Evolutionary conservation across 2,113 vertebrate species (phyloP), one percentile per base, ranked within the genome.

Genomic region (Myiozetetes cayanensis): DNA sequence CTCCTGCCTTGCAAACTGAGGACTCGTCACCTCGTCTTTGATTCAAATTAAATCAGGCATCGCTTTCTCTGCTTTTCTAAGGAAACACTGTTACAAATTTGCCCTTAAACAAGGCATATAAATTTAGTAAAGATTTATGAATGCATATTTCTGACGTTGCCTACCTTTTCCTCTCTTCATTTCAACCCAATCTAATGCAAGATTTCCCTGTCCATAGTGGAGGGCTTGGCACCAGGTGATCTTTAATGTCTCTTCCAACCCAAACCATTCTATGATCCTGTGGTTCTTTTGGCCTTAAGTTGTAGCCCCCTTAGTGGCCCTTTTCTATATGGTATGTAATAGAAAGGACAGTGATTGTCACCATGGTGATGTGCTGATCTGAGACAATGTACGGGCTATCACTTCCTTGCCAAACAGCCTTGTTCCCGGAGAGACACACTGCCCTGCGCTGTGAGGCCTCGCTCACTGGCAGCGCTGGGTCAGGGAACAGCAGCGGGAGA

Each of bases 311-410:
- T 72, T 62, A 53, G 50, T 3, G 23, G 8, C 14, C 4, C 9
- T 61, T 70, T 78, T 58, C 30, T 71, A 9, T 7, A 33, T 1
- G 6, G 14, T 4, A 30, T 0, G 3, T 12, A 58, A 74, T 5
- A 44, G 58, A 59, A 79, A 67, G 17, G 44, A 8, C 10, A 0
- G 0, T 19, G 31, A 12, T 70, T 25, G 44, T 52, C 16, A 3
- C 2, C 24, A 3, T 0, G 28, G 22, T 0, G 1, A 17, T 35
- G 16, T 0, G 6, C 31, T 5, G 33, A 20, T 23, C 31, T 52
- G 58, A 20, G 58, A 25, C 0, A 4, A 37, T 1, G 10, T 8
- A 9, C 14, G 2, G 18, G 21, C 71, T 71, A 3, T 30, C 43
- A 47, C 3, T 6, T 31, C 20, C 30, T 58, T 17, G 33, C 25